A percentile compares a stretch with the other conserved stretches of the same genome.
These are phyloP conservation scores for Tenebrio molitor DNA, from an alignment of 1,140 invertebrate genomes.

Conservation along the genomic window DNA sequence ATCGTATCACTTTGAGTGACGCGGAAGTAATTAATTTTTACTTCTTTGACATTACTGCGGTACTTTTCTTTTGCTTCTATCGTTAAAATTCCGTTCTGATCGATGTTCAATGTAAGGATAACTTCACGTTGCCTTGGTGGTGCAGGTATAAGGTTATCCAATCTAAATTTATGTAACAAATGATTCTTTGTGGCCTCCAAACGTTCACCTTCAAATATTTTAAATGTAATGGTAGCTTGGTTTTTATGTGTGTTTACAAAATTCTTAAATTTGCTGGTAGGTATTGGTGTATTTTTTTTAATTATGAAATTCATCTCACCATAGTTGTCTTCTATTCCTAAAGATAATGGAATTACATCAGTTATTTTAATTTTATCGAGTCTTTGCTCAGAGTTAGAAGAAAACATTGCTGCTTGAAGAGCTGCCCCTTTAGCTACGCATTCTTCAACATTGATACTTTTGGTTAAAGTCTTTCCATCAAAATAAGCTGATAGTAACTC, in stretches of 20 bases:
- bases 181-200: slow-evolving; percentile 47
- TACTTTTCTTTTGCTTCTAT: slow-evolving; percentile 34
- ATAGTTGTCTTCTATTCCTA: slow-evolving; percentile 26
- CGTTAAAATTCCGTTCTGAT: slow-evolving; percentile 51
- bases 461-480: slow-evolving; percentile 54
- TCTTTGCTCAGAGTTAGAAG: neutral
- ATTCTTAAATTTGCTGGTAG: neutral
- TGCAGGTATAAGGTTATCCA: slow-evolving; percentile 11
- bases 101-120: slow-evolving; percentile 32
- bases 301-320: slow-evolving; percentile 39
- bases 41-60: slow-evolving; percentile 5
- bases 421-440: slow-evolving; percentile 51
- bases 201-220: slow-evolving; percentile 51
- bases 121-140: slow-evolving; percentile 25
- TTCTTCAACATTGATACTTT: slow-evolving; percentile 64
- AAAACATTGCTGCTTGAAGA: slow-evolving; percentile 47
- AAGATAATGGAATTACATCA: slow-evolving; percentile 48
- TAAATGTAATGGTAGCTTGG: slow-evolving; percentile 5
- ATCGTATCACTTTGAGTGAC: neutral
- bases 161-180: neutral
- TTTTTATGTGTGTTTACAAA: neutral
- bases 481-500: slow-evolving; percentile 68
- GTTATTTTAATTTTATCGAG: slow-evolving; percentile 42
- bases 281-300: slow-evolving; percentile 48
- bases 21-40: neutral